Conservation (phyloP, 2,888 invertebrate genomes). For the Xiphydria camelus region DNA sequence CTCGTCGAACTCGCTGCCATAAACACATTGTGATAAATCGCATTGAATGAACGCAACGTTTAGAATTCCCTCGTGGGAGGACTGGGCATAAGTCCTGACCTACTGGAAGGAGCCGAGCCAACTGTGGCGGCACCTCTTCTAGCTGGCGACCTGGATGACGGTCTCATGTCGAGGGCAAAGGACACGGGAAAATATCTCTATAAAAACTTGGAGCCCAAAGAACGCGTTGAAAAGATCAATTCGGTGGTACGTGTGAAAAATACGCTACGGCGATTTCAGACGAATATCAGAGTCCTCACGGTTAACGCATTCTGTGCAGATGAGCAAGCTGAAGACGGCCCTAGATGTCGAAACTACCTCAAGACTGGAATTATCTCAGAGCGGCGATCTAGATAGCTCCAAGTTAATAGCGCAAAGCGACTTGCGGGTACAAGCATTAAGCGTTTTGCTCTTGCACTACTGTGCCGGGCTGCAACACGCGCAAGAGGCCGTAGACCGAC, state of each 20-base stretch:
- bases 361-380: conserved; percentile 49
- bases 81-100: conserved; percentile 54
- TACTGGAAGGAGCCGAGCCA: conserved; percentile 54
- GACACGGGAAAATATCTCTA: conserved; percentile 84
- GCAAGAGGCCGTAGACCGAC: conserved; percentile 58
- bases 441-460: conserved; percentile 91
- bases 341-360: conserved; percentile 73
- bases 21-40: too few species aligned
- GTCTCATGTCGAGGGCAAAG: conserved; percentile 86
- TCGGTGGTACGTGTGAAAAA: conserved; percentile 69
- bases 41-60: too few species aligned
- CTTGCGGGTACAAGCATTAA: conserved; percentile 85
- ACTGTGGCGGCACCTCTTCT: conserved; percentile 49
- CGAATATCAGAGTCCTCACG: too few species aligned
- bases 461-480: conserved; percentile 91
- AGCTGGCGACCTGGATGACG: conserved; percentile 69
- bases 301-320: too few species aligned
- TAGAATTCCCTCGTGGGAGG: conserved; percentile 55
- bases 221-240: conserved; percentile 79
- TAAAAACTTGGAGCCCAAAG: conserved; percentile 68
- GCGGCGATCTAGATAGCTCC: conserved; percentile 40
- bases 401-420: conserved; percentile 67
- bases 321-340: conserved; percentile 74
- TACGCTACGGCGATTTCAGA: too few species aligned
- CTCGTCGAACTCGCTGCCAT: too few species aligned